Conservation (phyloP, 2,797 vertebrate species). For the Rhinoraja longicauda region DNA sequence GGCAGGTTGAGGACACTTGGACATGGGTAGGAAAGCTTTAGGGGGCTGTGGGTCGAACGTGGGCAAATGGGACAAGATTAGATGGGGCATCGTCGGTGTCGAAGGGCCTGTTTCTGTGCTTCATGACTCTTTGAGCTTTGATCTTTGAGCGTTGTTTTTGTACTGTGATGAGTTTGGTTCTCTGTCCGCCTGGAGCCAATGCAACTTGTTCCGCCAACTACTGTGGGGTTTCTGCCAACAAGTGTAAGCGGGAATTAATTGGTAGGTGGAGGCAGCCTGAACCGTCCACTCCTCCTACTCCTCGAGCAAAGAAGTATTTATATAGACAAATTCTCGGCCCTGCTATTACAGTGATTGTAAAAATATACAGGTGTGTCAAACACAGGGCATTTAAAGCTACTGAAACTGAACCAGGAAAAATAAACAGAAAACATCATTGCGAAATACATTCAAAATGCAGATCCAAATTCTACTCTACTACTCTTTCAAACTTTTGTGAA, state of each 20-base stretch:
- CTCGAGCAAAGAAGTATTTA: background rate
- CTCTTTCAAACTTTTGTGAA: background rate
- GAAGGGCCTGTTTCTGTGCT: too few relatives aligned
- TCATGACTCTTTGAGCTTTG: background rate
- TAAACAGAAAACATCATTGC: background rate
- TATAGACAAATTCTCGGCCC: background rate
- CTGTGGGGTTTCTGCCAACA: background rate
- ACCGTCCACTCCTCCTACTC: background rate
- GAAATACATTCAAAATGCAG: background rate
- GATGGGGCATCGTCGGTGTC: too few relatives aligned
- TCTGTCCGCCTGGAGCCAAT: accelerated
- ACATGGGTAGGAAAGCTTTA: too few relatives aligned
- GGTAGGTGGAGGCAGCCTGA: constrained; percentile 56
- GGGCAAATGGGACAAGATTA: too few relatives aligned
- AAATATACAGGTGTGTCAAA: background rate
- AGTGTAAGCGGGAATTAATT: constrained; percentile 55
- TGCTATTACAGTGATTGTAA: background rate
- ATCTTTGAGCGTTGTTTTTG: too few relatives aligned
- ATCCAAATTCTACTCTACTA: background rate
- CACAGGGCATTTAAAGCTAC: background rate
- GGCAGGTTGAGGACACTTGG: too few relatives aligned
- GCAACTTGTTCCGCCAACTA: background rate
- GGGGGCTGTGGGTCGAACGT: too few relatives aligned
- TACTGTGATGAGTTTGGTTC: constrained; percentile 44
- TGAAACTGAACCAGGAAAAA: background rate